Conservation (phyloP, 2,888 invertebrate genomes). For the Mayetiola destructor region DNA sequence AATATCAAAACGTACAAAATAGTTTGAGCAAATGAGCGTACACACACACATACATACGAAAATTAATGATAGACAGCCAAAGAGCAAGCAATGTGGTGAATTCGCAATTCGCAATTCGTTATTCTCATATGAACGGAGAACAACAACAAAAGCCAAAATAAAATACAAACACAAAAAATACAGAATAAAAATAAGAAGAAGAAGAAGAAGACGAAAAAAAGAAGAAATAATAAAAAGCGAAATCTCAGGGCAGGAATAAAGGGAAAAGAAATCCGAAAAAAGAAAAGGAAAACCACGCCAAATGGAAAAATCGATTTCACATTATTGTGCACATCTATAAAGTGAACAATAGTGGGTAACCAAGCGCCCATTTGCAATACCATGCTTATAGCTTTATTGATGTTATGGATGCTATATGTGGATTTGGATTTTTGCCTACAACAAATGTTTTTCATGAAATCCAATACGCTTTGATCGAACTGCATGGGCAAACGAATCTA, state of each 20-base stretch:
- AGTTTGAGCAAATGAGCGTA: too few species aligned
- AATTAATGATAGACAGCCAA: too few species aligned
- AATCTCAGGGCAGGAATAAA: not conserved
- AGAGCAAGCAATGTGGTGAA: too few species aligned
- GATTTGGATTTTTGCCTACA: too few species aligned
- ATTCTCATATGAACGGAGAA: not conserved
- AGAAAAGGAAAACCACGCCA: not conserved
- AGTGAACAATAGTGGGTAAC: too few species aligned
- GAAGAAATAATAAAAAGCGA: not conserved
- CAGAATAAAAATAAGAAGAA: not conserved
- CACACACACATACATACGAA: too few species aligned
- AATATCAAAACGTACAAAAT: not conserved
- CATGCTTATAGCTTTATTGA: not conserved
- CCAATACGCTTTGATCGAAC: constrained; percentile 1
- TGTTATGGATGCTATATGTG: too few species aligned
- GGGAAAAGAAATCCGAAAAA: not conserved
- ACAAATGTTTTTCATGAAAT: too few species aligned
- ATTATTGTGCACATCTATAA: not conserved
- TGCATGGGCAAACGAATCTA: too few species aligned
- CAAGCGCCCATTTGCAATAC: constrained; percentile 7
- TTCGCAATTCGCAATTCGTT: too few species aligned
- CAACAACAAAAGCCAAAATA: not conserved
- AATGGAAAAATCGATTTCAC: constrained; percentile 12
- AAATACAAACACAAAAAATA: not conserved
- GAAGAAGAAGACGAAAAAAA: not conserved